Evolutionary conservation across 2,797 vertebrate genomes (phyloP), one percentile per base, ranked within the genome.

Genomic region (Takifugu ocellatus): DNA sequence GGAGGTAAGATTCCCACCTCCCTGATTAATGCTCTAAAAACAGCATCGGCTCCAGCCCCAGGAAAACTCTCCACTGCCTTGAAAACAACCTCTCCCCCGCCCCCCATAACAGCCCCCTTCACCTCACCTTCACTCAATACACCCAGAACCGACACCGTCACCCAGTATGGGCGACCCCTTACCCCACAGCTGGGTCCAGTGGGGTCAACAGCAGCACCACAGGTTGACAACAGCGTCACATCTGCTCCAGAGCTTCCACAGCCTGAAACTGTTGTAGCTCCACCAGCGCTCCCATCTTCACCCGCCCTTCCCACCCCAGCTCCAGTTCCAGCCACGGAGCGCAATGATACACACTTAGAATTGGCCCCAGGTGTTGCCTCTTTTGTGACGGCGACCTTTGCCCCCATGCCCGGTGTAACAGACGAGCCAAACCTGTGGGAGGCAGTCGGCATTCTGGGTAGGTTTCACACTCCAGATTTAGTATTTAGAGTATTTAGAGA

Each of bases 321-420:
- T 1, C 59, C 68, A 3, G 68, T 70, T 16, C 67, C 68, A 0
- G 24, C 55, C 10, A 17, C 55, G 12, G 70, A 73, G 2, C 59
- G 56, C 46, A 74, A 77, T 61, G 36, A 72, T 50, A 68, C 60
- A 10, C 57, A 79, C 21, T 26, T 61, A 8, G 65, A 84, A 25
- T 3, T 45, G 0, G 78, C 86, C 6, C 17, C 81, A 27, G 64
- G 64, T 26, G 60, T 91, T 2, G 84, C 91, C 50, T 89, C 87
- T 33, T 68, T 92, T 5, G 44, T 91, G 54, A 69, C 84, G 2
- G 90, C 80, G 9, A 91, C 86, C 24, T 92, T 91, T 51, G 83
- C 85, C 7, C 92, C 88, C 6, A 92, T 93, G 90, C 90, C 89
- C 2, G 87, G 89, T 0, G 80, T 88, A 15, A 91, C 89, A 16